These are phyloP conservation scores for Macrostomum cliftonense DNA, from an alignment of 2,888 invertebrate genomes.

Conservation along the genomic window DNA sequence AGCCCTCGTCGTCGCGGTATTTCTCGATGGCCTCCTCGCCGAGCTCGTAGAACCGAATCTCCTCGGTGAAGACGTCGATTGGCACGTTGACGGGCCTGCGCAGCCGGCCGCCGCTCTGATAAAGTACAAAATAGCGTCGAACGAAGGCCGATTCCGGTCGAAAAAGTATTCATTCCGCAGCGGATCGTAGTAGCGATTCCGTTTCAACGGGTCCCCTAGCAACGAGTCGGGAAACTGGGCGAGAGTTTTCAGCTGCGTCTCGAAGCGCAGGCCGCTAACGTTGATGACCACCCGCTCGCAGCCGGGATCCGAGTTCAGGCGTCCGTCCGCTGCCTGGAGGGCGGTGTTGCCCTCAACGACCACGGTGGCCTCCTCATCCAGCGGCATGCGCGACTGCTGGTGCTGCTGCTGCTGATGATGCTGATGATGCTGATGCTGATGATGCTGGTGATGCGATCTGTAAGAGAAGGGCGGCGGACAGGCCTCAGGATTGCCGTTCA, in stretches of 20 bases:
- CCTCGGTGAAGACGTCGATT: slow-evolving; percentile 87
- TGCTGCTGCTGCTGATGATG: too few species aligned
- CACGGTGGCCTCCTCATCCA: too few species aligned
- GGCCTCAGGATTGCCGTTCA: too few species aligned
- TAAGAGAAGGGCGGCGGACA: too few species aligned
- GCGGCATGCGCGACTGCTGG: too few species aligned
- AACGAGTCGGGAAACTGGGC: slow-evolving; percentile 97
- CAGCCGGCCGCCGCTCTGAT: slow-evolving; percentile 73
- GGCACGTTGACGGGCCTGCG: slow-evolving; percentile 95
- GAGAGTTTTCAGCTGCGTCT: slow-evolving; percentile 87
- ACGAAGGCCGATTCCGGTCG: slow-evolving; percentile 93
- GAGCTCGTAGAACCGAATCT: slow-evolving; percentile 96
- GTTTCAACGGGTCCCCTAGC: slow-evolving; percentile 55
- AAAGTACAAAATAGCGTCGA: slow-evolving; percentile 97
- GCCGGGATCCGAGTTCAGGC: not conserved
- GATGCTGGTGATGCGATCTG: too few species aligned
- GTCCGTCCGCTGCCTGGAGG: too few species aligned
- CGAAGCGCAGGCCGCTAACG: slow-evolving; percentile 79
- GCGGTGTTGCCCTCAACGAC: too few species aligned
- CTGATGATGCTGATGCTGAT: too few species aligned
- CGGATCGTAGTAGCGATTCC: slow-evolving; percentile 93
- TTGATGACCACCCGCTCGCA: slow-evolving; percentile 36
- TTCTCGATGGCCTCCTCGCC: slow-evolving; percentile 59
- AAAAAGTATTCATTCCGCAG: slow-evolving; percentile 96
- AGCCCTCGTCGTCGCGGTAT: slow-evolving; percentile 73